These are phyloP conservation scores for Vireo griseus DNA, from an alignment of 2,797 vertebrate species.

Conservation along the genomic window DNA sequence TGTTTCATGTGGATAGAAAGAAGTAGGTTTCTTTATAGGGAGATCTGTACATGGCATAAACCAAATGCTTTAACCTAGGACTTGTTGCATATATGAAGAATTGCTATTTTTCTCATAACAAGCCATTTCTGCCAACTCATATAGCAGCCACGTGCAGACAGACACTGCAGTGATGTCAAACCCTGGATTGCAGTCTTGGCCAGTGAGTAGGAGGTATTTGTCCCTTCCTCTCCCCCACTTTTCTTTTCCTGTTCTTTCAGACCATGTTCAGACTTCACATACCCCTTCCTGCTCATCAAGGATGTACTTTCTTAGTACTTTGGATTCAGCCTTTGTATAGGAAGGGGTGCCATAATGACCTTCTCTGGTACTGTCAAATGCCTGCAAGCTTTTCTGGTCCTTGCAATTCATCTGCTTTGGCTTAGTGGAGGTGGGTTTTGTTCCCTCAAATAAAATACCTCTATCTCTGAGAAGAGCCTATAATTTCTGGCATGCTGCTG, in stretches of 20 bases:
- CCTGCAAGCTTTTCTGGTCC: neutral
- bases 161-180: neutral
- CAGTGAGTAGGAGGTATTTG: neutral
- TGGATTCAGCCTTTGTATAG: neutral
- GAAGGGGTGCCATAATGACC: neutral
- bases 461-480: neutral
- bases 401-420: neutral
- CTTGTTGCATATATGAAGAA: neutral
- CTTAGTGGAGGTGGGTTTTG: neutral
- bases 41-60: rapidly evolving
- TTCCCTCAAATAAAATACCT: neutral
- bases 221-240: neutral
- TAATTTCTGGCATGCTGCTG: neutral
- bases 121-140: neutral
- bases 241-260: neutral
- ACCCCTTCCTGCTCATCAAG: neutral
- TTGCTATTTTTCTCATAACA: rapidly evolving
- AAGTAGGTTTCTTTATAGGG: neutral
- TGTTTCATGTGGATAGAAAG: neutral
- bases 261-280: neutral
- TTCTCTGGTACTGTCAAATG: neutral
- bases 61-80: neutral
- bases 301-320: neutral
- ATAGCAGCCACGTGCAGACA: rapidly evolving
- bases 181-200: neutral